Evolutionary conservation across 2,888 invertebrate species (phyloP).

Genomic region (Augochlorella aurata): DNA sequence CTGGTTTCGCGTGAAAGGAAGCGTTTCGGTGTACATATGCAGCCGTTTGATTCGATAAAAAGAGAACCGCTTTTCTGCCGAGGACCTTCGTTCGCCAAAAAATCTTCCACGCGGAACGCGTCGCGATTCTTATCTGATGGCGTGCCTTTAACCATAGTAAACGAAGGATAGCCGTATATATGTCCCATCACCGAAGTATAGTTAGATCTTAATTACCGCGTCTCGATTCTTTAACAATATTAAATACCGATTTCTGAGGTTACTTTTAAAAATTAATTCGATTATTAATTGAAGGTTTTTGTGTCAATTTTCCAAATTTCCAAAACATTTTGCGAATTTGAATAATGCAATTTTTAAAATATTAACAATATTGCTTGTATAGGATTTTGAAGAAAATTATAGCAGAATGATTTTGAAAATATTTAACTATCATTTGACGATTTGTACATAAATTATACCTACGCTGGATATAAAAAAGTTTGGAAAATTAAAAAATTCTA

Average conservation of each 20-base stretch:
- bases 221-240: neutral
- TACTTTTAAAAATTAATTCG: too few relatives aligned
- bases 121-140: slow-evolving; percentile 47
- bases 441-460: too few relatives aligned
- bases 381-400: too few relatives aligned
- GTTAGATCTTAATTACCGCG: neutral
- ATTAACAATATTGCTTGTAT: too few relatives aligned
- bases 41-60: slow-evolving; percentile 41
- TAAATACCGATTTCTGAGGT: neutral
- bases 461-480: too few relatives aligned
- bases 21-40: slow-evolving; percentile 42
- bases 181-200: neutral
- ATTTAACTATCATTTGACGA: neutral
- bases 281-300: neutral
- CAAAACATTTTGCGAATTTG: too few relatives aligned
- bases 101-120: slow-evolving; percentile 57
- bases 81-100: slow-evolving; percentile 60
- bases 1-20: slow-evolving; percentile 62
- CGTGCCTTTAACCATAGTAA: slow-evolving; percentile 31
- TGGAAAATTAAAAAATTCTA: too few relatives aligned
- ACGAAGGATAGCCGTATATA: neutral
- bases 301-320: neutral
- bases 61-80: slow-evolving; percentile 53
- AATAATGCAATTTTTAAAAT: too few relatives aligned
- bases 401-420: too few relatives aligned